Conservation (phyloP, 2,113 vertebrate species). For the Psittacula cyanocephala region DNA sequence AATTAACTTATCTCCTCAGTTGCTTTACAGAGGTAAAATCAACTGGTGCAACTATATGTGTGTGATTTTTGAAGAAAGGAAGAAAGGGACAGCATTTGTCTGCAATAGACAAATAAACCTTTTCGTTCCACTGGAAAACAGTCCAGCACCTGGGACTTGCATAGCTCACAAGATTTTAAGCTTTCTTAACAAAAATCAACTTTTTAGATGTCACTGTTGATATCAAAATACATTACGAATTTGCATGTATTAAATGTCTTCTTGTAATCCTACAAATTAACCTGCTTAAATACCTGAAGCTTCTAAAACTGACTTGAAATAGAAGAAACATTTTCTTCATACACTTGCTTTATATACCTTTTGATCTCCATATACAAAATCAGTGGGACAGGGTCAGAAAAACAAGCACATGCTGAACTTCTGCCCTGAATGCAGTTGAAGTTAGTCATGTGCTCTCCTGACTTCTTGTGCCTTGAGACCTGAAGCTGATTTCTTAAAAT, state of each 20-base stretch:
- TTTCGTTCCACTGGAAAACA: neutral
- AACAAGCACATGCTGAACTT: neutral
- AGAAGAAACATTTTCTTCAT: conserved; percentile 13
- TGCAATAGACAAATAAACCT: neutral
- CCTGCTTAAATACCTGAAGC: neutral
- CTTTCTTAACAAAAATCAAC: neutral
- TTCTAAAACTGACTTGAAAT: conserved; percentile 30
- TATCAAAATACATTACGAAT: conserved; percentile 2
- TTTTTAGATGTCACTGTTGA: neutral
- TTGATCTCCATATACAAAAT: neutral
- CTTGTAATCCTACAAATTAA: neutral
- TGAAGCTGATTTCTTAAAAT: neutral
- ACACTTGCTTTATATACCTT: neutral
- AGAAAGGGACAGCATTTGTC: neutral
- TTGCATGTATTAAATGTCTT: neutral
- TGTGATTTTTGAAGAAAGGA: neutral
- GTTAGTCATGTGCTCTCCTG: neutral
- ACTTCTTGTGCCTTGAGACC: neutral
- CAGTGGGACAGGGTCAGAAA: neutral
- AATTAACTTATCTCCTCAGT: too few relatives aligned
- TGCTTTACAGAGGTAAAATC: neutral
- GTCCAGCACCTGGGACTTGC: neutral
- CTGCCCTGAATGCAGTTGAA: neutral
- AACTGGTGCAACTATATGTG: neutral
- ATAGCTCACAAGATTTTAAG: neutral